phyloP scores from a whole-genome alignment of 2,113 vertebrate genomes.

The Phoxinus phoxinus region DNA sequence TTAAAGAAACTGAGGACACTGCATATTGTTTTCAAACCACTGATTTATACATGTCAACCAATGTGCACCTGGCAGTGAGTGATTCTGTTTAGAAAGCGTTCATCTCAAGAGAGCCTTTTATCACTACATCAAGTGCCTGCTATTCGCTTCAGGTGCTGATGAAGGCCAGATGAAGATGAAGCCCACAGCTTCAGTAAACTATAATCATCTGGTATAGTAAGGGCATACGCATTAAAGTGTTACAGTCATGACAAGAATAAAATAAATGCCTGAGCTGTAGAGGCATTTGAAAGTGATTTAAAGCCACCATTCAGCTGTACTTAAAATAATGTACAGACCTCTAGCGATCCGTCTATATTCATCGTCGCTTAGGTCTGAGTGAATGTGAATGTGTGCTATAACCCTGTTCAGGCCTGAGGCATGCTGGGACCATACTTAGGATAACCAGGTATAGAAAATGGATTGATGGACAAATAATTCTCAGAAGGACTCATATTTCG shows the following conservation, averaged over 20 bases:
- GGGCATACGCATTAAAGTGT: background rate
- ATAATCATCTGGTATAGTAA: background rate
- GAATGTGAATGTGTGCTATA: too few relatives aligned
- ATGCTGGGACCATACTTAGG: background rate
- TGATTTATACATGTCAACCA: background rate
- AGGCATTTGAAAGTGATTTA: background rate
- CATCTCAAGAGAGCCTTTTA: background rate
- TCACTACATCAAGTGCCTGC: background rate
- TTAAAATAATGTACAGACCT: background rate
- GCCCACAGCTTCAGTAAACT: background rate
- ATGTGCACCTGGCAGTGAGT: background rate
- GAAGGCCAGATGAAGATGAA: background rate
- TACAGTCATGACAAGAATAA: background rate
- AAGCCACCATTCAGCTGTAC: background rate
- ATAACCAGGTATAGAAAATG: background rate
- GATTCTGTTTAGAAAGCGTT: background rate
- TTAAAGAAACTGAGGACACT: too few relatives aligned
- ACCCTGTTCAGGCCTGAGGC: background rate
- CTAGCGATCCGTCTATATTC: too few relatives aligned
- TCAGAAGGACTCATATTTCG: slow-evolving; percentile 17
- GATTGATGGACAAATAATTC: background rate
- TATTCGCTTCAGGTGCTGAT: background rate
- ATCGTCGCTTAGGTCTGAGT: too few relatives aligned
- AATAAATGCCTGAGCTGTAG: background rate
- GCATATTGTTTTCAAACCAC: too few relatives aligned